phyloP scores from a whole-genome alignment of 2,113 vertebrate species.

The Amia ocellicauda region DNA sequence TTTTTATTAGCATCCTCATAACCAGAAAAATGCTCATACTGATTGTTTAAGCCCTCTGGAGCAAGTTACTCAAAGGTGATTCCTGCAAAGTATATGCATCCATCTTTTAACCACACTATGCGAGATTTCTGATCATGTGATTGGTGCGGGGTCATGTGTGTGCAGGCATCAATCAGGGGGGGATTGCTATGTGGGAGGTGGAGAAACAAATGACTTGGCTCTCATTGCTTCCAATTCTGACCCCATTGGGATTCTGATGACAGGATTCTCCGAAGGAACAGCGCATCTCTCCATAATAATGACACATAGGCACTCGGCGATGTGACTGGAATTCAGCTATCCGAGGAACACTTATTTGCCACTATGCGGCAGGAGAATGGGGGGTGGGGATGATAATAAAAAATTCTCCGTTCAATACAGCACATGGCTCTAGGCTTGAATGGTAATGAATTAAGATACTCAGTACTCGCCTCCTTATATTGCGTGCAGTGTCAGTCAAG shows the following conservation, averaged over 20 bases:
- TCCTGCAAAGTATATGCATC: too few species aligned
- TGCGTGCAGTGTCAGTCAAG: not conserved
- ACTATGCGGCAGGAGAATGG: not conserved
- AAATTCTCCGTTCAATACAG: not conserved
- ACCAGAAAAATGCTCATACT: too few species aligned
- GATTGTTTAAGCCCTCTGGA: too few species aligned
- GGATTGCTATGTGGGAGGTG: not conserved
- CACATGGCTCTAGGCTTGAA: not conserved
- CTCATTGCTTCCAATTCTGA: constrained; percentile 32
- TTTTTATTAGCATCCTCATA: too few species aligned
- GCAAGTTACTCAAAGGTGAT: too few species aligned
- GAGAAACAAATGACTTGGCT: not conserved
- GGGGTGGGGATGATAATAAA: not conserved
- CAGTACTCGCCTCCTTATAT: not conserved
- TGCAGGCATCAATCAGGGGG: not conserved
- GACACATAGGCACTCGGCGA: constrained; percentile 3
- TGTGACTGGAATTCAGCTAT: constrained; percentile 5
- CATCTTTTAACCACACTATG: too few species aligned
- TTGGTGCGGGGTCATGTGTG: not conserved
- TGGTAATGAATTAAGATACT: not conserved
- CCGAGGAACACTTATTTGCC: not conserved
- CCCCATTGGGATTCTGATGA: constrained; percentile 30
- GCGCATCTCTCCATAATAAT: constrained; percentile 22
- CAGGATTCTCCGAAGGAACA: constrained; percentile 19
- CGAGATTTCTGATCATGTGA: too few species aligned